Percentiles rank a stretch among this genome's conserved stretches.
Evolutionary conservation across 2,888 invertebrate genomes (phyloP).

Genomic region (Macrophya annulata): DNA sequence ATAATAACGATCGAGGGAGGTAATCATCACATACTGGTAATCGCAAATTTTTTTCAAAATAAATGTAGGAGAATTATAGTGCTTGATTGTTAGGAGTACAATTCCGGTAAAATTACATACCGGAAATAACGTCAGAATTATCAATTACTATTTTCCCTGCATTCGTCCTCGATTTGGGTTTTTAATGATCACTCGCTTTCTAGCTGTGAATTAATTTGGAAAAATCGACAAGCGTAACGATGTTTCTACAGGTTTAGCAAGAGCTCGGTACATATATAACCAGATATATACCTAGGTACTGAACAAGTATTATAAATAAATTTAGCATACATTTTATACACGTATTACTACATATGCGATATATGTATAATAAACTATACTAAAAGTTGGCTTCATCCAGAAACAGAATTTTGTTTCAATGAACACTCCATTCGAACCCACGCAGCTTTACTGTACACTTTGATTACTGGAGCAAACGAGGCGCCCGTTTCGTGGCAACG

Average conservation of each 20-base stretch:
- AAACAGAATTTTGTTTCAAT: not conserved
- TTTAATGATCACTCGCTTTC: constrained; percentile 33
- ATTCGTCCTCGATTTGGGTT: constrained; percentile 20
- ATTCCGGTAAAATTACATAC: not conserved
- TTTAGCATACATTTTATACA: not conserved
- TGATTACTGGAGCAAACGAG: constrained; percentile 23
- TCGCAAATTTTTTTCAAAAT: no score
- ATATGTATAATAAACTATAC: not conserved
- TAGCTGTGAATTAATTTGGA: constrained; percentile 12
- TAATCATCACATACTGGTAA: no score
- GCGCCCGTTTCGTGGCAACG: not conserved
- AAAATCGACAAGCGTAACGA: constrained; percentile 31
- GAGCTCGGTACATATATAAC: not conserved
- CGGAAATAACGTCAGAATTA: constrained; percentile 14
- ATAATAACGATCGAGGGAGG: not conserved
- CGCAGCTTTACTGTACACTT: constrained; percentile 14
- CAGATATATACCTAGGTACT: not conserved
- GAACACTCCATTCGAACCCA: not conserved
- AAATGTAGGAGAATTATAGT: not conserved
- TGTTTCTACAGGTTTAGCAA: not conserved
- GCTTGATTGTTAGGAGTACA: not conserved
- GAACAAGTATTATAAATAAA: not conserved
- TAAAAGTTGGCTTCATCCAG: not conserved
- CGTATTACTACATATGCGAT: not conserved
- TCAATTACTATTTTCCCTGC: constrained; percentile 9